Base-by-base conservation (phyloP, 2,888 invertebrate species). In the Stenolophus ochropezus region DNA sequence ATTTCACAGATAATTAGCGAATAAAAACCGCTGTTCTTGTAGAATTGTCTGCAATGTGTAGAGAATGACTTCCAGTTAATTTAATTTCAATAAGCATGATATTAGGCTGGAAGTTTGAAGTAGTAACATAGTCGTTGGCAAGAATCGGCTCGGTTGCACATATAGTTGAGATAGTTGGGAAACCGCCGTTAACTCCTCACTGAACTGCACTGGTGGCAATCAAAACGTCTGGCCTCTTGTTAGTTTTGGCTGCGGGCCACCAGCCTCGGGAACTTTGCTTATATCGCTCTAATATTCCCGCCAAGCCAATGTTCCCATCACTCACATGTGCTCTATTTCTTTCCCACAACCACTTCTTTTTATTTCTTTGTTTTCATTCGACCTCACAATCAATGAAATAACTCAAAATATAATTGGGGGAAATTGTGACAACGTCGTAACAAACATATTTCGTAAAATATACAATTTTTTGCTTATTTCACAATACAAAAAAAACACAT, bases 111-210 rank as follows among this genome's bases (percentile, higher is more conserved):
- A 18, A 47, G 33, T 27, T 69, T 18, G 42, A 20, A 20, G 42
- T 20, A 69, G 42, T 69, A 69, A 20, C 69, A 69, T 69, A 69
- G 27, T 69, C 42, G 47, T 73, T 47, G 47, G 47, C 47, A 49
- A 73, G 73, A 73, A 73, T 73, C 20, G 73, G 47, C 21, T 49
- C 23, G 18, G 53, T 75, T 27, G 27, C 75, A 75, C 47, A 53
- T 75, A 75, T 75, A 75, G 75, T 75, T 75, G 27, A 75, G 75
- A 75, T 75, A 75, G 75, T 75, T 75, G 27, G 51, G 75, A 75
- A 75, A 27, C 75, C 53, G 27, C 75, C n/a, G 53, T 73, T 73
- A 73, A 73, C 73, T 73, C 49, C 47, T 49, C 73, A 73, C 49
- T 49, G 49, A 73, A 58, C 61, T 77, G 77, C 77, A 77, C 47